Conservation (phyloP, 2,797 vertebrate genomes). For the Pterois miles region DNA sequence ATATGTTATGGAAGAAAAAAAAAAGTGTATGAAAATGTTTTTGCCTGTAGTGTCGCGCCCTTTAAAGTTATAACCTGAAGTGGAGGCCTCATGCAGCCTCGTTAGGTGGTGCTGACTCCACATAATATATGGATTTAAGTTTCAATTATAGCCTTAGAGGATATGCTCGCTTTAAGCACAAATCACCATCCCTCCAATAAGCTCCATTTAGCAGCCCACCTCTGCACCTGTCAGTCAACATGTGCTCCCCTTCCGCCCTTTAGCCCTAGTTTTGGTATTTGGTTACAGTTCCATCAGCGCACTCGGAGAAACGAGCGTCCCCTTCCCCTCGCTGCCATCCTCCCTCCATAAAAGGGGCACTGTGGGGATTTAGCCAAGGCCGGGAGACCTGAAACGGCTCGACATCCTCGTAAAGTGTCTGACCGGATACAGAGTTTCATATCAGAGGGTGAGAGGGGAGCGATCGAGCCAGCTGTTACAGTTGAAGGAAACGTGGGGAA, state of each 20-base stretch:
- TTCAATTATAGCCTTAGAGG: constrained; percentile 54
- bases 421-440: constrained; percentile 79
- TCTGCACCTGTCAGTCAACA: constrained; percentile 81
- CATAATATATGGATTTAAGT: constrained; percentile 48
- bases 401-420: constrained; percentile 81
- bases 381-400: constrained; percentile 67
- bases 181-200: constrained; percentile 50
- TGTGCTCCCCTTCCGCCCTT: constrained; percentile 71
- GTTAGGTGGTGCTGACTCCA: constrained; percentile 34
- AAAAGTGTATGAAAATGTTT: too few species aligned
- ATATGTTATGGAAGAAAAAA: too few species aligned
- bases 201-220: constrained; percentile 67
- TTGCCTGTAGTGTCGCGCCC: neutral
- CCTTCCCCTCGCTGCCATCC: constrained; percentile 45
- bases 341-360: constrained; percentile 63
- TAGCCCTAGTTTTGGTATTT: constrained; percentile 73
- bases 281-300: constrained; percentile 78
- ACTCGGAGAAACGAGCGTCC: constrained; percentile 40
- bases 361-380: constrained; percentile 76
- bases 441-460: constrained; percentile 69
- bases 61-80: neutral
- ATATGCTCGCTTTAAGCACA: constrained; percentile 44
- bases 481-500: constrained; percentile 6
- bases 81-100: neutral
- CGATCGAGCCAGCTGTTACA: constrained; percentile 78